These are phyloP conservation scores for Pluvianellus socialis DNA, from an alignment of 2,113 vertebrate species.

Conservation along the genomic window DNA sequence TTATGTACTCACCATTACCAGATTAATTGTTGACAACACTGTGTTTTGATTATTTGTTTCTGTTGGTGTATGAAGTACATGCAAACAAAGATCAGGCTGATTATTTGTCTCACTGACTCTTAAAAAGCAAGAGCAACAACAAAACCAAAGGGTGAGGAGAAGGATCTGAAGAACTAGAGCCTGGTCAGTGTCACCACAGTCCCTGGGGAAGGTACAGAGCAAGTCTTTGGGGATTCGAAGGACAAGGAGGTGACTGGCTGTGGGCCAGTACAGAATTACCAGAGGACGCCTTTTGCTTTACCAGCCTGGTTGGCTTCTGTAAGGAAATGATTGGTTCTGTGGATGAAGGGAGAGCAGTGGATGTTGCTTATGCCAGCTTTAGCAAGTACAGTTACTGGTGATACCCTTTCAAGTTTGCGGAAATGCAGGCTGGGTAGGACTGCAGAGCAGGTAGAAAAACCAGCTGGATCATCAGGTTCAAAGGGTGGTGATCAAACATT, in stretches of 20 bases:
- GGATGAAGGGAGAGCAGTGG: not conserved
- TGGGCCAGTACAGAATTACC: not conserved
- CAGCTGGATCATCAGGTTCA: not conserved
- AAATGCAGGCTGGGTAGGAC: not conserved
- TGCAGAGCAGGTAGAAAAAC: not conserved
- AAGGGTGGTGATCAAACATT: not conserved
- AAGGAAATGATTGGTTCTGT: not conserved
- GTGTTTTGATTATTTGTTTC: not conserved
- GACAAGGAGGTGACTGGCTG: not conserved
- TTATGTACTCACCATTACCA: not conserved
- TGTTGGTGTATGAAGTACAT: not conserved
- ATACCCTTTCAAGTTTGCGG: no score
- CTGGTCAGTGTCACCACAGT: not conserved
- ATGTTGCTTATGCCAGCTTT: not conserved
- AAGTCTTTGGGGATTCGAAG: not conserved
- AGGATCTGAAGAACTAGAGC: not conserved
- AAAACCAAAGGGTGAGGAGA: not conserved
- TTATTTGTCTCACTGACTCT: not conserved
- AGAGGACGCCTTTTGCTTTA: not conserved
- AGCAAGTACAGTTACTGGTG: not conserved
- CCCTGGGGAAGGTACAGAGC: not conserved
- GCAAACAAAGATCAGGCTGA: not conserved
- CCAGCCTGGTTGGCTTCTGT: not conserved
- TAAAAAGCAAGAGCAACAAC: not conserved
- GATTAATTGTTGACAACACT: not conserved